Percentiles rank a stretch among this genome's conserved stretches.
phyloP scores from a whole-genome alignment of 2,797 vertebrate species.

The Anolis apletophallus region DNA sequence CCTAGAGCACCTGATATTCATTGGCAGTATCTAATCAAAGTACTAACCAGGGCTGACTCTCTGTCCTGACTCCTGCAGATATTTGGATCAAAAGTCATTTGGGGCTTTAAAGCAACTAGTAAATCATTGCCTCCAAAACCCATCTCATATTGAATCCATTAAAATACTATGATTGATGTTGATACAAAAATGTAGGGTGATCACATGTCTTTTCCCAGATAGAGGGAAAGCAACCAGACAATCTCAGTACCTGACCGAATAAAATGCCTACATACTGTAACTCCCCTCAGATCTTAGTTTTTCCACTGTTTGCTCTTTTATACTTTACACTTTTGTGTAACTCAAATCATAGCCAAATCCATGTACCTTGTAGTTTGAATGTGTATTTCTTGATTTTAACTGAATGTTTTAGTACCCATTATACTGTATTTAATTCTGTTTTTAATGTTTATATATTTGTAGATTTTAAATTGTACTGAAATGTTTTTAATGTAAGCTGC shows the following conservation, averaged over 20 bases:
- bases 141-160: not conserved
- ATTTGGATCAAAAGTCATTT: not conserved
- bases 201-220: no score
- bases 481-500: no score
- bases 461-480: no score
- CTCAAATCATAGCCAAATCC: not conserved
- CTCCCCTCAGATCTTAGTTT: not conserved
- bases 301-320: not conserved
- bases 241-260: not conserved
- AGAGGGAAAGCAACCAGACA: no score
- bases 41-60: no score
- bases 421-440: no score
- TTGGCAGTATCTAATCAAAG: no score
- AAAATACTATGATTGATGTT: not conserved
- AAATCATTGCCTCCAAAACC: not conserved
- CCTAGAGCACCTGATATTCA: no score
- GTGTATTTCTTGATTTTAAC: no score
- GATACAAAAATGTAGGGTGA: not conserved
- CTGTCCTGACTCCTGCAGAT: not conserved
- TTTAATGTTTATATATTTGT: no score
- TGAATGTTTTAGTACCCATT: no score
- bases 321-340: not conserved
- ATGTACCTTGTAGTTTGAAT: not conserved
- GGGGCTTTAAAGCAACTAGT: not conserved
- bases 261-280: not conserved